Base-by-base conservation (phyloP, 2,888 invertebrate genomes). In the Geotrupes spiniger region DNA sequence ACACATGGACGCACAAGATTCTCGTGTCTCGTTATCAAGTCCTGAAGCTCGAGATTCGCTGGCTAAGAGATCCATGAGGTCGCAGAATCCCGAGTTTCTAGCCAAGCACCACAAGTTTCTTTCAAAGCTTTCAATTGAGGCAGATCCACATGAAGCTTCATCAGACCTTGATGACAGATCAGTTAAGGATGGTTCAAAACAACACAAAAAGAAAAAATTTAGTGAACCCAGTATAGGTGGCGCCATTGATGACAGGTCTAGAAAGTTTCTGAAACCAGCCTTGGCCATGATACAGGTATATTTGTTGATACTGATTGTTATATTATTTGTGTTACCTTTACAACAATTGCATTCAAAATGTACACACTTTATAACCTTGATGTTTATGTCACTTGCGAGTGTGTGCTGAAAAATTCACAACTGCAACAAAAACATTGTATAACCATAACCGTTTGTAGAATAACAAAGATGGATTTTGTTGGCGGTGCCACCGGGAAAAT, bases 401-500 rank as follows among this genome's bases (percentile, higher is more conserved):
- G n/a, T n/a, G n/a, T n/a, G n/a, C n/a, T n/a, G n/a, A n/a, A n/a
- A n/a, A n/a, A n/a, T n/a, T n/a, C n/a, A n/a, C n/a, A n/a, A n/a
- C n/a, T n/a, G n/a, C n/a, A n/a, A n/a, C n/a, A n/a, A n/a, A n/a
- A n/a, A n/a, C n/a, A n/a, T n/a, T n/a, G n/a, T n/a, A n/a, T n/a
- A n/a, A n/a, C n/a, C n/a, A n/a, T n/a, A n/a, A n/a, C n/a, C n/a
- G 63, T 69, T 31, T 50, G 6, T 43, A 79, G 78, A 63, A 63
- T 31, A 76, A 78, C 15, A 77, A 79, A 65, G 92, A 93, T 71
- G 77, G 81, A 10, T 95, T 86, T 70, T 97, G 96, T 71, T 97
- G 95, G 94, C 77, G 89, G 53, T 96, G 96, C 64, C 92, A 94
- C 65, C 84, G 85, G 64, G 84, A 85, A 36, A 77, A 78, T 1